phyloP scores from a whole-genome alignment of 1,140 invertebrate genomes.

The Colletes gigas region DNA sequence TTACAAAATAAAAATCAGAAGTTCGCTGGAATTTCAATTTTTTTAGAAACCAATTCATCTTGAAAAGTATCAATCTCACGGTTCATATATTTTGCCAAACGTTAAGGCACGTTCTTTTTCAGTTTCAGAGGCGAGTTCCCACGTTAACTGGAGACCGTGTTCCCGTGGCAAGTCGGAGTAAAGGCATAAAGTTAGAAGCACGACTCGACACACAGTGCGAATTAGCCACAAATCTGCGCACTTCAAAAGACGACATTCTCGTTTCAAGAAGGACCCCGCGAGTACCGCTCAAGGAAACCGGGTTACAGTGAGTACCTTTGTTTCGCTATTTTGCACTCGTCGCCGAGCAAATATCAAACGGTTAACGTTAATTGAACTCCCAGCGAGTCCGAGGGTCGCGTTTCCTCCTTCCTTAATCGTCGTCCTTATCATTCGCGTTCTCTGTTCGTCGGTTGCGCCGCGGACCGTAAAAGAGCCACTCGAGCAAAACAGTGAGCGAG shows the following conservation, averaged over 20 bases:
- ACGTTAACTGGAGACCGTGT: neutral
- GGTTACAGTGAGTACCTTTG: conserved; percentile 76
- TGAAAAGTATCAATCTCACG: too few relatives aligned
- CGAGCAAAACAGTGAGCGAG: neutral
- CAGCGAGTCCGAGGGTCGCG: conserved; percentile 37
- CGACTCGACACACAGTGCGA: neutral
- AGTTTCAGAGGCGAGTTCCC: neutral
- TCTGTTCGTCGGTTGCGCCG: neutral
- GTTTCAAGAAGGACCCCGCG: neutral
- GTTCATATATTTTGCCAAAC: neutral
- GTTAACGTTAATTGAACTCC: conserved; percentile 76
- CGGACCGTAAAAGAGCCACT: conserved; percentile 46
- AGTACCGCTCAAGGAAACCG: conserved; percentile 69
- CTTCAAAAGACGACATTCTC: conserved; percentile 39
- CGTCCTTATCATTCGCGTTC: conserved; percentile 19
- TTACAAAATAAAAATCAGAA: too few relatives aligned
- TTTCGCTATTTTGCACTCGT: conserved; percentile 74
- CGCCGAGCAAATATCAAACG: conserved; percentile 74
- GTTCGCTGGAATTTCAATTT: too few relatives aligned
- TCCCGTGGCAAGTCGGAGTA: neutral
- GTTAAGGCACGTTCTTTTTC: neutral
- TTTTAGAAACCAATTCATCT: too few relatives aligned
- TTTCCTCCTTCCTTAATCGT: conserved; percentile 22
- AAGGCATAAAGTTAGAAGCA: neutral
- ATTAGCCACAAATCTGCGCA: conserved; percentile 22